Evolutionary conservation across 2,113 vertebrate species (phyloP).

Genomic region (Phylloscopus trochiloides): DNA sequence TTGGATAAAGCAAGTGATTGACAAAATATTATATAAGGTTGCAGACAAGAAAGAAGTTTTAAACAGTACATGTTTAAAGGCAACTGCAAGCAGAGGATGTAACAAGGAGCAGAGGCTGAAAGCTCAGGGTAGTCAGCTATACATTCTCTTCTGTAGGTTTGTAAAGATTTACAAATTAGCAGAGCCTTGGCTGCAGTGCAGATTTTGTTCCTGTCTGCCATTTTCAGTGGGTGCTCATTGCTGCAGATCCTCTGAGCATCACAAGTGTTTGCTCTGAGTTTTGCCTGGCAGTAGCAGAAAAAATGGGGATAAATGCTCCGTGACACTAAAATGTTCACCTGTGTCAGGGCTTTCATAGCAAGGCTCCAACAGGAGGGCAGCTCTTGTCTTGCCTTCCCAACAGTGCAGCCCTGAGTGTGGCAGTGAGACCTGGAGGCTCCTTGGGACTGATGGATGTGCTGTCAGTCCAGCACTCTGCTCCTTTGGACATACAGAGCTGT

Average conservation of each 20-base stretch:
- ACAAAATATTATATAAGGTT: neutral
- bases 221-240: neutral
- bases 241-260: neutral
- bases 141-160: neutral
- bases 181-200: neutral
- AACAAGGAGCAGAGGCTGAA: neutral
- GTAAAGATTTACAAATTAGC: neutral
- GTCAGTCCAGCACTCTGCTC: neutral
- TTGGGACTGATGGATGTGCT: neutral
- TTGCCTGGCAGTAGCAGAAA: neutral
- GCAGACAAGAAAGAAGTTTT: neutral
- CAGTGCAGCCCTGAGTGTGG: neutral
- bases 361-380: neutral
- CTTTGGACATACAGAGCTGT: neutral
- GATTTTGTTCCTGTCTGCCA: neutral
- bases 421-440: neutral
- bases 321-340: neutral
- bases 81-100: neutral
- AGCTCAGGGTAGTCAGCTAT: neutral
- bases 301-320: neutral
- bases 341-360: accelerated
- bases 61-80: neutral
- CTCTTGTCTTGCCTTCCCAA: neutral
- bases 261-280: neutral
- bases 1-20: neutral